Conservation (phyloP, 2,888 invertebrate genomes). For the Aquatica leii region DNA sequence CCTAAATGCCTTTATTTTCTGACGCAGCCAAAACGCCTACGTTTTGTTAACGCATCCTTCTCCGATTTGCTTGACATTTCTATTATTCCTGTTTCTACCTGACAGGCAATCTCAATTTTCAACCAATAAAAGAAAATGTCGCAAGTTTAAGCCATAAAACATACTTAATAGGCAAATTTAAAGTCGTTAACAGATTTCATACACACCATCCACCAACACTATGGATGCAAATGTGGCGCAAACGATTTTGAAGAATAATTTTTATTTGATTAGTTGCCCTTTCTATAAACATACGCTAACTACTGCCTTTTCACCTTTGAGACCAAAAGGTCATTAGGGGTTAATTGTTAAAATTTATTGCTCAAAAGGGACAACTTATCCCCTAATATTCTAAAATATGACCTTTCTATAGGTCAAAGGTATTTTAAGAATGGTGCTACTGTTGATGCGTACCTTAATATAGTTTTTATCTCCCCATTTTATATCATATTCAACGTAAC, state of each 20-base stretch:
- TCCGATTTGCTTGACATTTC: constrained; percentile 8
- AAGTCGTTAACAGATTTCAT: too few species aligned
- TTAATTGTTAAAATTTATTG: constrained; percentile 60
- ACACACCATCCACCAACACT: too few species aligned
- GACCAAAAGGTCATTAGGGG: constrained; percentile 57
- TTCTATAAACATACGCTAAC: constrained; percentile 30
- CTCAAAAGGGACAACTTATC: constrained; percentile 58
- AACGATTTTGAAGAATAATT: not conserved
- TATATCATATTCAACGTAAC: too few species aligned
- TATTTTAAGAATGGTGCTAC: constrained; percentile 41
- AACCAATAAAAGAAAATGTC: constrained; percentile 4
- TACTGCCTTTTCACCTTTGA: constrained; percentile 55
- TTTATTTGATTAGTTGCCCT: constrained; percentile 16
- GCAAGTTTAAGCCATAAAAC: too few species aligned
- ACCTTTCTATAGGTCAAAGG: constrained; percentile 58
- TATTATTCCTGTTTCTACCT: constrained; percentile 11
- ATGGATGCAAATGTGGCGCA: too few species aligned
- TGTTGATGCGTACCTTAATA: constrained; percentile 3
- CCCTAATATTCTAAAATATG: constrained; percentile 58
- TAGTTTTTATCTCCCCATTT: not conserved
- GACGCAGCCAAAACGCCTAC: constrained; percentile 3
- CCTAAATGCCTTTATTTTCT: constrained; percentile 10
- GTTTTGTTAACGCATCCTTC: constrained; percentile 1
- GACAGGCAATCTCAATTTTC: constrained; percentile 11
- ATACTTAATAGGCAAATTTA: too few species aligned